Evolutionary conservation across 2,888 invertebrate species (phyloP).

Genomic region (Anthophora plumipes): DNA sequence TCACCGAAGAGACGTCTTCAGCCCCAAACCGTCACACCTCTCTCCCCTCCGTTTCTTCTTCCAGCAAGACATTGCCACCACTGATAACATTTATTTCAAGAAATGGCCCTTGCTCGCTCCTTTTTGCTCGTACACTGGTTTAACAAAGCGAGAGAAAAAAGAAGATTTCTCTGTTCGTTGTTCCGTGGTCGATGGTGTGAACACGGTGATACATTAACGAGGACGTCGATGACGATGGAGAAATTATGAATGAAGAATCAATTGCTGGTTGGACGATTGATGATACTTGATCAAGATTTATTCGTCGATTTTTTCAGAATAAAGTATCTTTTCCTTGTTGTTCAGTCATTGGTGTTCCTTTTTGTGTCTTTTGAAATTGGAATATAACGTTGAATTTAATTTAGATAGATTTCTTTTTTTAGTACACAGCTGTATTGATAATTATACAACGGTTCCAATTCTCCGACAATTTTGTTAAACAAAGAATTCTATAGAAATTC

Average conservation of each 20-base stretch:
- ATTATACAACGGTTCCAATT: no score
- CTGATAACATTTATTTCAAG: conserved; percentile 74
- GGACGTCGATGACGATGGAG: neutral
- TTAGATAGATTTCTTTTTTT: no score
- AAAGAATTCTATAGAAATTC: no score
- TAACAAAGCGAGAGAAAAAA: conserved; percentile 64
- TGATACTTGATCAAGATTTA: neutral
- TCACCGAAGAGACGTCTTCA: conserved; percentile 74
- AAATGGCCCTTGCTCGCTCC: conserved; percentile 44
- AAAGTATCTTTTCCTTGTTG: neutral
- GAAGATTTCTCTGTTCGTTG: conserved; percentile 40
- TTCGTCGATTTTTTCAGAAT: neutral
- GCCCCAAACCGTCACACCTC: conserved; percentile 28
- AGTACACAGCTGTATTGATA: no score
- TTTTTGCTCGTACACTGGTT: conserved; percentile 25
- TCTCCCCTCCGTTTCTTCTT: conserved; percentile 26
- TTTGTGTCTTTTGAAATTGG: no score
- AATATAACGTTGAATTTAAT: no score
- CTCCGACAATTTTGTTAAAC: no score
- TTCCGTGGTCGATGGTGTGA: neutral
- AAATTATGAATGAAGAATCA: neutral
- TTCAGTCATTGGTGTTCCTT: no score
- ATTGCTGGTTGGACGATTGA: neutral
- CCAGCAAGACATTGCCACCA: conserved; percentile 62
- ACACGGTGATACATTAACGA: neutral